Evolutionary conservation across 2,888 invertebrate species (phyloP).

Genomic region (Drosophila fungiperda): DNA sequence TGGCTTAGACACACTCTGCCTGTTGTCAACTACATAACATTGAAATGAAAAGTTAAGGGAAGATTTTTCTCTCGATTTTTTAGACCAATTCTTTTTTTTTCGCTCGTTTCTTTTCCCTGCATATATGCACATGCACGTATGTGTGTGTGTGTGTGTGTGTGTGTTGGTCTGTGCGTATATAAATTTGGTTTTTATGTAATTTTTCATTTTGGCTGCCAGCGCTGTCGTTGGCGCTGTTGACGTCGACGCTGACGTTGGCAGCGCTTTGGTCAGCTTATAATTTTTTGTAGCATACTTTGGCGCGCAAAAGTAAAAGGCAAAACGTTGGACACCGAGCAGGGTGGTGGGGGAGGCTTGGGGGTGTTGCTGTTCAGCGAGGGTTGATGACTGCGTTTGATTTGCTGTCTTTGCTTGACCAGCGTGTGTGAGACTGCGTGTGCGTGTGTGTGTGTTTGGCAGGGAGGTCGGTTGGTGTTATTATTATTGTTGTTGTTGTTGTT

Average conservation of each 20-base stretch:
- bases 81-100: constrained; percentile 23
- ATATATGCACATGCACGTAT: constrained; percentile 60
- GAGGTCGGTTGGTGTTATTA: neutral
- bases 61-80: constrained; percentile 61
- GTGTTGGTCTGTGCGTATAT: constrained; percentile 52
- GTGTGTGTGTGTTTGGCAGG: constrained; percentile 11
- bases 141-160: constrained; percentile 30
- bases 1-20: constrained; percentile 49
- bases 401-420: constrained; percentile 64
- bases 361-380: constrained; percentile 4
- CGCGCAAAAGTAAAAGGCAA: constrained; percentile 62
- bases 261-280: constrained; percentile 52
- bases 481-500: constrained; percentile 23
- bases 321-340: constrained; percentile 2
- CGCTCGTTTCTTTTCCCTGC: constrained; percentile 34
- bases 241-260: constrained; percentile 31
- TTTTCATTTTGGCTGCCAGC: constrained; percentile 69
- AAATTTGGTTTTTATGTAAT: constrained; percentile 80
- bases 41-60: constrained; percentile 73
- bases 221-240: constrained; percentile 24
- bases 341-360: neutral
- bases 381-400: constrained; percentile 64
- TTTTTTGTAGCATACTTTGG: constrained; percentile 63
- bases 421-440: constrained; percentile 11
- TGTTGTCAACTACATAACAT: constrained; percentile 80